Conservation (phyloP, 2,888 invertebrate species). For the Clistopyga incitator region DNA sequence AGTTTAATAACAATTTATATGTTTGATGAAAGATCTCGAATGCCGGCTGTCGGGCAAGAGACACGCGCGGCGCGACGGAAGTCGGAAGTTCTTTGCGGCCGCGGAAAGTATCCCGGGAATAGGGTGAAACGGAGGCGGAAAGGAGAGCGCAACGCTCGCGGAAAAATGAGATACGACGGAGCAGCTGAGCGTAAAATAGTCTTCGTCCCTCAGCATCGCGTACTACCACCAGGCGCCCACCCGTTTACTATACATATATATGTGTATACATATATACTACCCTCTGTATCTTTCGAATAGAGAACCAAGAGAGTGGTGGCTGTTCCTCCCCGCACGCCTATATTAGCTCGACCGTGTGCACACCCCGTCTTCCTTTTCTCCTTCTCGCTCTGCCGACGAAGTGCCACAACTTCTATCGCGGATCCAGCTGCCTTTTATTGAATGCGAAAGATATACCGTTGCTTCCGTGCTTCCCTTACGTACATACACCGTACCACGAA, state of each 20-base stretch:
- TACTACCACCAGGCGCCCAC: slow-evolving; percentile 62
- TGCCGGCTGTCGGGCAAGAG: slow-evolving; percentile 52
- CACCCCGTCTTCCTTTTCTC: slow-evolving; percentile 52
- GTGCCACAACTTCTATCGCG: slow-evolving; percentile 38
- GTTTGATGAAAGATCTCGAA: slow-evolving; percentile 55
- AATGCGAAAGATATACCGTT: slow-evolving; percentile 68
- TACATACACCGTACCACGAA: slow-evolving; percentile 25
- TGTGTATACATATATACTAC: slow-evolving; percentile 12
- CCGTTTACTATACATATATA: slow-evolving; percentile 45
- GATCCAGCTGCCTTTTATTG: slow-evolving; percentile 68
- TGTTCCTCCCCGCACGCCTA: slow-evolving; percentile 60
- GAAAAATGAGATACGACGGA: slow-evolving; percentile 82
- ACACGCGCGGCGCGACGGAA: slow-evolving; percentile 48
- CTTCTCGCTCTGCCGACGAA: slow-evolving; percentile 44
- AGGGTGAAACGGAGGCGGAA: slow-evolving; percentile 60
- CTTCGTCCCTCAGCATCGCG: slow-evolving; percentile 69
- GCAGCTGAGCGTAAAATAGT: slow-evolving; percentile 83
- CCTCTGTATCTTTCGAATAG: slow-evolving; percentile 15
- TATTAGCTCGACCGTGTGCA: slow-evolving; percentile 67
- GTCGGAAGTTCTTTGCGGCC: slow-evolving; percentile 68
- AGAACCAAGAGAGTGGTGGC: slow-evolving; percentile 19
- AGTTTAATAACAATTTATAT: slow-evolving; percentile 61
- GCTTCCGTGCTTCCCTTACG: slow-evolving; percentile 27
- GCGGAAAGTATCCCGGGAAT: slow-evolving; percentile 64
- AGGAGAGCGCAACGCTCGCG: slow-evolving; percentile 72